These are phyloP conservation scores for Halcyon leucocephala DNA, from an alignment of 2,797 vertebrate species.

Conservation along the genomic window DNA sequence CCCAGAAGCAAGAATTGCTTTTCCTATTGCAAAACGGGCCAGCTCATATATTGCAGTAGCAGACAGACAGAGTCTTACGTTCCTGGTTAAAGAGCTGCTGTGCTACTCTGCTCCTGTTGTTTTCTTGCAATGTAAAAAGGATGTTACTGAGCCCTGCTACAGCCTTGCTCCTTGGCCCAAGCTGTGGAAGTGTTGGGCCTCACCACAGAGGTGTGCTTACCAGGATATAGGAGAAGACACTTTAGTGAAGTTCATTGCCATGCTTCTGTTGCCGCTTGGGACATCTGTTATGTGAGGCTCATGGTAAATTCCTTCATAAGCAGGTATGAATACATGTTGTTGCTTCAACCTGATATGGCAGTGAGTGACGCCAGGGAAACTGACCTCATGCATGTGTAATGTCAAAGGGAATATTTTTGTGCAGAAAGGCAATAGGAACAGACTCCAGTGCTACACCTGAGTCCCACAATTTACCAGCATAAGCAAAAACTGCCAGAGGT, in stretches of 20 bases:
- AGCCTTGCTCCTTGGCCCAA: background rate
- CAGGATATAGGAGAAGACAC: background rate
- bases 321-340: fast-evolving
- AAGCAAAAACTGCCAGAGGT: background rate
- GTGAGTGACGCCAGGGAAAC: background rate
- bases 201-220: background rate
- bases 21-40: background rate
- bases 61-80: background rate
- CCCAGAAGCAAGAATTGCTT: background rate
- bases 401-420: background rate
- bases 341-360: background rate
- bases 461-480: background rate
- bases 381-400: background rate
- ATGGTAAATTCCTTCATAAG: background rate
- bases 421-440: background rate
- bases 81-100: background rate
- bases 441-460: background rate
- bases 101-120: background rate
- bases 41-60: background rate
- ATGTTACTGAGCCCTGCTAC: background rate
- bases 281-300: background rate
- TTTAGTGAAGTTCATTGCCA: background rate
- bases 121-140: background rate
- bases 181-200: too few relatives aligned
- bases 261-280: background rate